phyloP scores from a whole-genome alignment of 2,797 vertebrate genomes.

The Podarcis lilfordi region DNA sequence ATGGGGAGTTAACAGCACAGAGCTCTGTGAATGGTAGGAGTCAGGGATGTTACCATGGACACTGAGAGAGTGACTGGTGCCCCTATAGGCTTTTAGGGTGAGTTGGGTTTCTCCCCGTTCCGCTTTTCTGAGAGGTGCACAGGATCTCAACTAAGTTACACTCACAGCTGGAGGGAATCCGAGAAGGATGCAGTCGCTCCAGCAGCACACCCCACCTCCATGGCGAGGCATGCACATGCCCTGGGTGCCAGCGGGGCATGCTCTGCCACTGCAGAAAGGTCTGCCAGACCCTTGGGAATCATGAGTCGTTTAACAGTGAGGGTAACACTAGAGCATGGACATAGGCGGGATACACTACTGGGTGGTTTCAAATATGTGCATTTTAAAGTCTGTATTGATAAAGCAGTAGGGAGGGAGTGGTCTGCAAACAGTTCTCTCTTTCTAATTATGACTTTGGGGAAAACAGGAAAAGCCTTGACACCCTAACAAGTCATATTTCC shows the following conservation, averaged over 20 bases:
- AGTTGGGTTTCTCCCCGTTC: background rate
- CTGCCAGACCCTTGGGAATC: background rate
- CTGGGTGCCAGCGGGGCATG: too few relatives aligned
- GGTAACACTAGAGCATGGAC: background rate
- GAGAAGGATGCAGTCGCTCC: too few relatives aligned
- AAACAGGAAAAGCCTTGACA: background rate
- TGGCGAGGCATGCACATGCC: too few relatives aligned
- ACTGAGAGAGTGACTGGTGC: background rate
- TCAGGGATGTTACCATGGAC: background rate
- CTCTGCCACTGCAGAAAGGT: background rate
- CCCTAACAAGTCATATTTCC: background rate
- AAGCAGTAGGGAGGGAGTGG: background rate
- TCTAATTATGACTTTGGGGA: conserved; percentile 47
- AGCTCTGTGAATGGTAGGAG: background rate
- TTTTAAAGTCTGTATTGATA: conserved; percentile 33
- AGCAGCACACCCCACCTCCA: too few relatives aligned
- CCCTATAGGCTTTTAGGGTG: background rate
- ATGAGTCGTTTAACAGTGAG: too few relatives aligned
- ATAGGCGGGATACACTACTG: background rate
- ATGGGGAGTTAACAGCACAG: background rate
- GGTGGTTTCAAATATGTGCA: background rate
- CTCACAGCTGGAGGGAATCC: background rate
- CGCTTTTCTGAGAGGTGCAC: background rate
- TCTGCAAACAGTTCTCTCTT: conserved; percentile 1
- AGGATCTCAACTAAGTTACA: background rate